Evolutionary conservation across 64 coral and sea anemone species (phyloP).

Genomic region (Platygyra sinensis): DNA sequence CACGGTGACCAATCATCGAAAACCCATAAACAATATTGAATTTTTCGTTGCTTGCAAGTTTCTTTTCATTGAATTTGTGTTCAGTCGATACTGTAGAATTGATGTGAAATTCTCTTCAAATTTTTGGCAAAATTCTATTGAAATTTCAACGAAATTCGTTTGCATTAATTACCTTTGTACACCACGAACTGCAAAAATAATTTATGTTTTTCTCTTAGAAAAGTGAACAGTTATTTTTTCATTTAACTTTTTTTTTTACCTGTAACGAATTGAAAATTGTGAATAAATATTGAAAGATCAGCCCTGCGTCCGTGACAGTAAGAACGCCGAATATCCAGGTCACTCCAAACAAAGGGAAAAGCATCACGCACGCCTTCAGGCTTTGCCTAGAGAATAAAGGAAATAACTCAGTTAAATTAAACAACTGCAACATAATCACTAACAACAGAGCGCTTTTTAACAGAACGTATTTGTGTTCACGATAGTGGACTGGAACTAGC

Average conservation of each 20-base stretch:
- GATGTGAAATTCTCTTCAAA: neutral
- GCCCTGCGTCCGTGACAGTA: conserved; percentile 6
- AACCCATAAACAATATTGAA: no score
- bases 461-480: no score
- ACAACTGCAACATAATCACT: neutral
- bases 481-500: no score
- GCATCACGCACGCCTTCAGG: conserved; percentile 24
- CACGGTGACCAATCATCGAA: no score
- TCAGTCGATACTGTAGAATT: no score
- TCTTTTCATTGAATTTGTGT: no score
- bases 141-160: no score
- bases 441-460: neutral
- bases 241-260: neutral
- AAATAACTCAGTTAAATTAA: neutral
- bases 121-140: neutral
- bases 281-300: conserved; percentile 60
- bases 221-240: neutral
- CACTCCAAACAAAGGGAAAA: conserved; percentile 33
- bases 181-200: no score
- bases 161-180: no score
- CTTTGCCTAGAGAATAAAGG: neutral
- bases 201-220: neutral
- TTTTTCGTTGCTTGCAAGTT: no score
- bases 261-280: conserved; percentile 54
- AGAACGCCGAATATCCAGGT: conserved; percentile 44